Base-by-base conservation (phyloP, 2,888 invertebrate species). In the Heteromyza rotundicornis region DNA sequence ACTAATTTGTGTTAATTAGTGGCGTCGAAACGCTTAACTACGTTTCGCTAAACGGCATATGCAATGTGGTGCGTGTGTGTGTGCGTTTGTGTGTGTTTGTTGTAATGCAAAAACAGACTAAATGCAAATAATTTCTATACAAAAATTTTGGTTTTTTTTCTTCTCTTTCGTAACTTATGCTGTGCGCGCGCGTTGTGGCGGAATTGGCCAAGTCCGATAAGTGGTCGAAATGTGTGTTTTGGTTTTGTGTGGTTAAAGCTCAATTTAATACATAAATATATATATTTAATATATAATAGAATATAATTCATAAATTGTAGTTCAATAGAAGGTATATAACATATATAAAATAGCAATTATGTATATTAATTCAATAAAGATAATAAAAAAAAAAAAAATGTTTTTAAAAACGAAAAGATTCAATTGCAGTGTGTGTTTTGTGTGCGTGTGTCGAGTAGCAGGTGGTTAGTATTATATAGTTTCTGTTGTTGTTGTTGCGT, bases 161-260 rank as follows among this genome's bases (percentile, higher is more conserved):
- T 40, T n/a, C 10, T 40, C 27, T 14, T 40, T 40, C 32, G 40
- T 14, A 40, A 40, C 40, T 40, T 14, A 40, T 40, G 5, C 40
- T 40, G 5, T 27, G 5, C 27, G 27, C 10, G n/a, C n/a, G n/a
- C n/a, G n/a, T 27, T 40, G n/a, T n/a, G 5, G 10, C 10, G 10
- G n/a, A 40, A 40, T 40, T 40, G 16, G n/a, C 40, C 10, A 7
- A 27, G 27, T 10, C 10, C 27, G n/a, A n/a, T n/a, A 32, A 32
- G 32, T 40, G n/a, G 40, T 40, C 40, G 40, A 40, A 40, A 40
- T 19, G 47, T 47, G 20, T 40, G 8, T 40, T 7, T 40, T 40
- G 40, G 40, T 40, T 40, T 40, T 40, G 5, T n/a, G 47, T 47
- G 47, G 47, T 47, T 47, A 47, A 47, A 47, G 47, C 47, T 47